Base-by-base conservation (phyloP, 35 echinoderm and acorn worm genomes). In the Chiridota heheva region DNA sequence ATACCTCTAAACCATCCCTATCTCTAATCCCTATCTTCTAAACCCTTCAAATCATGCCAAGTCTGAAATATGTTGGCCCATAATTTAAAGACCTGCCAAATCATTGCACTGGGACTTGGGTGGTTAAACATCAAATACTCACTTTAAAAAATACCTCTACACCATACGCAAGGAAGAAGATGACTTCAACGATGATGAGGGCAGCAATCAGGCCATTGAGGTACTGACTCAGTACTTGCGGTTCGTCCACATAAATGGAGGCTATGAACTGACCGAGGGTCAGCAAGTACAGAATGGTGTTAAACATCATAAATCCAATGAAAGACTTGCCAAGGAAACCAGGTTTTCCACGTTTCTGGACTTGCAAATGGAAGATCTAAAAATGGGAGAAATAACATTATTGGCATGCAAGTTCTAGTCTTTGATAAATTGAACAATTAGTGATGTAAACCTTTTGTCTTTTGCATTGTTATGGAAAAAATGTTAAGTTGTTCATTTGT, bases 131-230 rank as follows among this genome's bases (percentile, higher is more conserved):
- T n/a, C 47, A 76, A 56, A 47, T 2, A 72, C 70, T 73, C 40
- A 89, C 95, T 81, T 98, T 98, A 62, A 98, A 91, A 77, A 84
- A 98, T 7, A 98, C 95, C 49, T 98, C 95, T 1, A 98, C 95
- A 67, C 95, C 95, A 64, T 98, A 98, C 0, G 81, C 89, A 13
- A 98, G 69, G 48, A 98, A 98, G 80, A 98, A 90, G 7, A 90
- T 65, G 2, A 98, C 80, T 31, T 88, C 85, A 39, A 98, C 46
- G 37, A 91, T 70, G 60, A 98, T 91, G 8, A 98, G 81, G 40
- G 42, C 44, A 2, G 89, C 95, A 68, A 88, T 87, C 63, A 67
- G 82, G 0, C 78, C 89, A 20, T 86, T 91, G 38, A 91, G 80
- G 44, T 91, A 35, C 42, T 82, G 78, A 29, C 58, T 84, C 7